phyloP scores from a whole-genome alignment of 2,888 invertebrate genomes.

The Anarsia innoxiella region DNA sequence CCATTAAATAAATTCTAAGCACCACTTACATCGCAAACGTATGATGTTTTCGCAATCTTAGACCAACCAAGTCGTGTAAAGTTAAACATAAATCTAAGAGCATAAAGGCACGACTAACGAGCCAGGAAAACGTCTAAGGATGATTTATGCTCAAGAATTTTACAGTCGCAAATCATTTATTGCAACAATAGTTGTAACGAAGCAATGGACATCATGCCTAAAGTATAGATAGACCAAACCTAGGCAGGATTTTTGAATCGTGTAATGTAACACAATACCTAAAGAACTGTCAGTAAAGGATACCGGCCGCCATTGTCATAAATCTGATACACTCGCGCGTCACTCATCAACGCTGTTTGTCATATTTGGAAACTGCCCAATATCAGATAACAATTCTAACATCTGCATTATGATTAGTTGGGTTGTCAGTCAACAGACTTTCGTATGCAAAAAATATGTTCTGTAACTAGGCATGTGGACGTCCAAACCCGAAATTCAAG shows the following conservation, averaged over 20 bases:
- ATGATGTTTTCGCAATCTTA: too few relatives aligned
- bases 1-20: too few relatives aligned
- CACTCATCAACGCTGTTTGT: slow-evolving; percentile 42
- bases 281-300: slow-evolving; percentile 37
- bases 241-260: too few relatives aligned
- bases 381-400: slow-evolving; percentile 62
- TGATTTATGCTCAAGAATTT: too few relatives aligned
- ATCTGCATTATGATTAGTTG: slow-evolving; percentile 54
- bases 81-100: background rate
- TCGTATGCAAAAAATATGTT: slow-evolving; percentile 38
- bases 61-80: too few relatives aligned
- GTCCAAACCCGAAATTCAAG: slow-evolving; percentile 37
- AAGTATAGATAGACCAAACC: slow-evolving; percentile 45
- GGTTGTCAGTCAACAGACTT: slow-evolving; percentile 54
- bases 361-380: slow-evolving; percentile 48
- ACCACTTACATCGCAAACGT: too few relatives aligned
- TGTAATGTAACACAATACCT: slow-evolving; percentile 46
- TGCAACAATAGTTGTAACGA: slow-evolving; percentile 53
- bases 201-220: slow-evolving; percentile 36
- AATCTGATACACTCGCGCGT: slow-evolving; percentile 35
- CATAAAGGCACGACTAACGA: slow-evolving; percentile 2
- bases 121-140: background rate
- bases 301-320: slow-evolving; percentile 42
- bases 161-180: slow-evolving; percentile 4
- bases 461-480: background rate